Base-by-base conservation (phyloP, 2,113 vertebrate genomes). In the Perca fluviatilis region DNA sequence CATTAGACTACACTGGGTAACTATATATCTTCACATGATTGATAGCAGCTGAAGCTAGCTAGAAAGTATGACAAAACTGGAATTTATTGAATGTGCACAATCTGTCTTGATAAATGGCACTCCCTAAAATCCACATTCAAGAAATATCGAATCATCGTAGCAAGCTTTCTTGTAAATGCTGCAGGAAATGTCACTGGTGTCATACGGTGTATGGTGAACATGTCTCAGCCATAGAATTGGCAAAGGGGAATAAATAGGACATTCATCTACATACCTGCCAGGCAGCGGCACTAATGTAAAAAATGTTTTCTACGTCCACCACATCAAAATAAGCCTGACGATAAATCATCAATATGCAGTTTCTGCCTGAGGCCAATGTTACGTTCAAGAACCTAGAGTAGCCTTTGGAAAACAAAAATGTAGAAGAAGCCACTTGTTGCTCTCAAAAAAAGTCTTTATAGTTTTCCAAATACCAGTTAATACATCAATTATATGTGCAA, bases 131-230 rank as follows among this genome's bases (percentile, higher is more conserved):
- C 56, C 33, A 56, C 11, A 40, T 23, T 18, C 16, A 65, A 30
- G 60, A 67, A 25, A 74, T 27, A 62, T 71, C 25, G 54, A 63
- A 82, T 82, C 80, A 76, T 27, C 2, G 57, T 76, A 49, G 65
- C 51, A 40, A 57, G 60, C 50, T 51, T 40, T 64, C 36, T 60
- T 54, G 66, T 64, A 64, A 77, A 57, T 56, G 80, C 66, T 63
- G 58, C 65, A 51, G 80, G 80, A 82, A 82, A 82, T 64, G 80
- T 82, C 80, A 82, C 13, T 4, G 58, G 36, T 50, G 58, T 63
- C 2, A 4, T 25, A 51, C 40, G 2, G 40, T 43, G 40, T 43
- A 11, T 47, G 40, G 40, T 65, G 66, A 77, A 50, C 64, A 46
- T 30, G 60, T 65, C 73, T 65, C 74, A 50, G 40, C n/a, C 40